These are phyloP conservation scores for Aegithalos caudatus DNA, from an alignment of 2,113 vertebrate genomes.

Conservation along the genomic window DNA sequence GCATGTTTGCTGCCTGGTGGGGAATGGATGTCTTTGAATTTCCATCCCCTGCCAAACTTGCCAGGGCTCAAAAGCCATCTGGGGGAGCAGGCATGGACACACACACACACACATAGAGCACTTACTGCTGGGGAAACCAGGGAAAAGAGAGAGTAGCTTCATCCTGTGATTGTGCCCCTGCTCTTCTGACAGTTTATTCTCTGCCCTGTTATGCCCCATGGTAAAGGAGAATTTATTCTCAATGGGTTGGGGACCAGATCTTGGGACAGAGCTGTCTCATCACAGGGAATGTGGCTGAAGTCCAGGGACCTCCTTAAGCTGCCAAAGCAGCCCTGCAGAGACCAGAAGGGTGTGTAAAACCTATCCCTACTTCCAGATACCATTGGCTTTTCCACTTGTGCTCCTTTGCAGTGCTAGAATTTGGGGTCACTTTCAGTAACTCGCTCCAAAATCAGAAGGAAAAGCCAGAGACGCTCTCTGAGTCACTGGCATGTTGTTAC, in stretches of 20 bases:
- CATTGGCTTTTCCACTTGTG: not conserved
- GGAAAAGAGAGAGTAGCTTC: not conserved
- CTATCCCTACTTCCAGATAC: not conserved
- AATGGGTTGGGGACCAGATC: rapidly evolving
- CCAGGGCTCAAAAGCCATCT: not conserved
- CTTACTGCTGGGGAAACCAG: not conserved
- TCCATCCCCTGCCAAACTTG: not conserved
- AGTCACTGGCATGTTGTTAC: conserved; percentile 63
- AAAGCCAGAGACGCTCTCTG: not conserved
- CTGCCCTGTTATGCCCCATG: not conserved
- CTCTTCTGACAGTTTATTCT: not conserved
- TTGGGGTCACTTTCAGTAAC: conserved; percentile 27
- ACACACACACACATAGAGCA: not conserved
- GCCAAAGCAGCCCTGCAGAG: not conserved
- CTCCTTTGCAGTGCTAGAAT: not conserved
- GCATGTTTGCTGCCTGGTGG: not conserved
- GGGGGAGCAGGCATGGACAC: not conserved
- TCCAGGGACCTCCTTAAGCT: not conserved
- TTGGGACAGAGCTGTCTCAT: not conserved
- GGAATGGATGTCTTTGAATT: not conserved
- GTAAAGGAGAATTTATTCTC: not conserved
- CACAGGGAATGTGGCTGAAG: not conserved
- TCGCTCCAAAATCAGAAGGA: not conserved
- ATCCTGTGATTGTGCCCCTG: not conserved
- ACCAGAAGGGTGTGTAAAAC: not conserved